Conservation (phyloP, 2,888 invertebrate genomes). For the Watsonalla cultraria region DNA sequence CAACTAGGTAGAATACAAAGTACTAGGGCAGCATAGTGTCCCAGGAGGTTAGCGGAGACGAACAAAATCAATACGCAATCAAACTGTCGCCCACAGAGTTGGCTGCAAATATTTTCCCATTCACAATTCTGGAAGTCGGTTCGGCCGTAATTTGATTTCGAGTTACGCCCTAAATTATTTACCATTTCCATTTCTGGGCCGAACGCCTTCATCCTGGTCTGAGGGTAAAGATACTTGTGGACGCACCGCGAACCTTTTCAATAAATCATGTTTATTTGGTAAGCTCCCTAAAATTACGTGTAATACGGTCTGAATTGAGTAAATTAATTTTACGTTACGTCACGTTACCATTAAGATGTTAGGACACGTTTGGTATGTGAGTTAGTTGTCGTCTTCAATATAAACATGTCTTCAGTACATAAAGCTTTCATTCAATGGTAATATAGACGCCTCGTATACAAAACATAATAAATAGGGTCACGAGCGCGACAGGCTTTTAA, state of each 20-base stretch:
- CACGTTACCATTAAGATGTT: neutral
- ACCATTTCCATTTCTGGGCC: constrained; percentile 23
- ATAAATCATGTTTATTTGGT: constrained; percentile 1
- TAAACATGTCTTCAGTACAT: too few relatives aligned
- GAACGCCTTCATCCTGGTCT: constrained; percentile 18
- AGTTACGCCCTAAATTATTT: constrained; percentile 44
- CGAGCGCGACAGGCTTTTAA: constrained; percentile 7
- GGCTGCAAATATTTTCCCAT: constrained; percentile 46
- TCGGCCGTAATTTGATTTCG: constrained; percentile 35
- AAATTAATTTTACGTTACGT: neutral
- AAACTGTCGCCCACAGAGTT: constrained; percentile 45
- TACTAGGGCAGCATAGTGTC: constrained; percentile 1
- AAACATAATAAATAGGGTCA: neutral
- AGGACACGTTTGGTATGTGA: neutral
- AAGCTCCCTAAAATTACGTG: neutral
- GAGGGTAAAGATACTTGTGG: constrained; percentile 7
- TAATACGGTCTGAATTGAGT: neutral
- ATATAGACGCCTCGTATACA: neutral
- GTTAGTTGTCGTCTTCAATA: neutral
- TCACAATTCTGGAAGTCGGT: constrained; percentile 32
- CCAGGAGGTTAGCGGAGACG: constrained; percentile 19
- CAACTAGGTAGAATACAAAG: too few relatives aligned
- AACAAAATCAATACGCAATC: constrained; percentile 53
- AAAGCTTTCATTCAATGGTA: too few relatives aligned
- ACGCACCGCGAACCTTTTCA: neutral